Evolutionary conservation across 1,140 invertebrate genomes (phyloP), one percentile per base, ranked within the genome.

Genomic region (Ceratosolen fusciceps): DNA sequence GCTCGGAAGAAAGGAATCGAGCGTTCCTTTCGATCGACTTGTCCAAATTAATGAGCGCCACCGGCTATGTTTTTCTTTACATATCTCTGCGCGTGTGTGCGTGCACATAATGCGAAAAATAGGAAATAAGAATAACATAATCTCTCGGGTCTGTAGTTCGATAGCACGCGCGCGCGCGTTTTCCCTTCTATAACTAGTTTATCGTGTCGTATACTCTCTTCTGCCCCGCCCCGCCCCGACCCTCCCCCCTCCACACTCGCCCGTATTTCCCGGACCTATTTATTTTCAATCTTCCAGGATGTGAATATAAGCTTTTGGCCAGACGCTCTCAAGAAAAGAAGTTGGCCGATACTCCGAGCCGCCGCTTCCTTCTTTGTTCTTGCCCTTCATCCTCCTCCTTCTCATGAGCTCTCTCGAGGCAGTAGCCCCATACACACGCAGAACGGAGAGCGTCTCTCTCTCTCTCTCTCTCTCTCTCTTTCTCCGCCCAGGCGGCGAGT

Each of bases 221-320:
- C n/a, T n/a, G n/a, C n/a, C n/a, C n/a, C n/a, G n/a, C n/a, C n/a
- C n/a, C n/a, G n/a, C n/a, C n/a, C n/a, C n/a, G n/a, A n/a, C n/a
- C n/a, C n/a, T n/a, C n/a, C n/a, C n/a, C n/a, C n/a, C n/a, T n/a
- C n/a, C n/a, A n/a, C n/a, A n/a, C n/a, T n/a, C n/a, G 29, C n/a
- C 52, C 74, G 68, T 78, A 81, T 79, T 83, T 83, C 82, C 80
- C 77, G 76, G 62, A 67, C 79, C 79, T 83, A 82, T 83, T 83
- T 83, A 77, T 80, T 80, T 80, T 82, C 77, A 82, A 82, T 83
- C 77, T 81, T 60, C 65, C 74, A 65, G 60, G 24, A 77, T 58
- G 65, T 47, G 34, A 52, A 68, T 67, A 77, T 68, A 43, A 71
- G 67, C 71, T 80, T 81, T 82, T 74, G 70, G 72, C 70, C 77